Evolutionary conservation across 2,797 vertebrate genomes (phyloP).

Genomic region (Adelosebastes latens): DNA sequence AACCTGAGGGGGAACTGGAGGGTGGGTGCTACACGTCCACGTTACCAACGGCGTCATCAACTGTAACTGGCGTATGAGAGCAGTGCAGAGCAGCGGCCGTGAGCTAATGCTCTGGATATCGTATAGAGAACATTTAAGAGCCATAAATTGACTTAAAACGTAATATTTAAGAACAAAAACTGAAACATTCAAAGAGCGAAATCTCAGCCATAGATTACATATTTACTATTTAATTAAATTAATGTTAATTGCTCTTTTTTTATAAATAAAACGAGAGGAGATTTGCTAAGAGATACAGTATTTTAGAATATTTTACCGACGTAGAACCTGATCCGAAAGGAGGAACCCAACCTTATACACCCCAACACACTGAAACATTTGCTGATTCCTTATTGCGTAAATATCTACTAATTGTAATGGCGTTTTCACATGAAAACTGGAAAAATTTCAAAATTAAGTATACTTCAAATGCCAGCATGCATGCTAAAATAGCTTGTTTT

Average conservation of each 20-base stretch:
- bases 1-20: too few species aligned
- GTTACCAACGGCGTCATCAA: too few species aligned
- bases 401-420: not conserved
- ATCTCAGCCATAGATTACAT: not conserved
- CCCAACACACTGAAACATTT: not conserved
- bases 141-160: not conserved
- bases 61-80: too few species aligned
- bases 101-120: too few species aligned
- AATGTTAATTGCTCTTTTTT: not conserved
- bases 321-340: not conserved
- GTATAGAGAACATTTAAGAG: not conserved
- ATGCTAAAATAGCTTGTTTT: not conserved
- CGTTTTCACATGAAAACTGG: not conserved
- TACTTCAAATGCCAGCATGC: not conserved
- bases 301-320: not conserved
- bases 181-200: too few species aligned
- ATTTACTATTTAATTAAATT: not conserved
- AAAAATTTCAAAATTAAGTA: too few species aligned
- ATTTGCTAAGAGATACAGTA: not conserved
- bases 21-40: too few species aligned
- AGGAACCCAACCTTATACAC: not conserved
- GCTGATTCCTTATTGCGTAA: not conserved
- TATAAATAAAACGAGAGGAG: not conserved
- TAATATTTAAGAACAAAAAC: not conserved
- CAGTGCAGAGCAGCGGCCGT: too few species aligned